Evolutionary conservation across 1,140 invertebrate species (phyloP).

Genomic region (Tetraneura akinire): DNA sequence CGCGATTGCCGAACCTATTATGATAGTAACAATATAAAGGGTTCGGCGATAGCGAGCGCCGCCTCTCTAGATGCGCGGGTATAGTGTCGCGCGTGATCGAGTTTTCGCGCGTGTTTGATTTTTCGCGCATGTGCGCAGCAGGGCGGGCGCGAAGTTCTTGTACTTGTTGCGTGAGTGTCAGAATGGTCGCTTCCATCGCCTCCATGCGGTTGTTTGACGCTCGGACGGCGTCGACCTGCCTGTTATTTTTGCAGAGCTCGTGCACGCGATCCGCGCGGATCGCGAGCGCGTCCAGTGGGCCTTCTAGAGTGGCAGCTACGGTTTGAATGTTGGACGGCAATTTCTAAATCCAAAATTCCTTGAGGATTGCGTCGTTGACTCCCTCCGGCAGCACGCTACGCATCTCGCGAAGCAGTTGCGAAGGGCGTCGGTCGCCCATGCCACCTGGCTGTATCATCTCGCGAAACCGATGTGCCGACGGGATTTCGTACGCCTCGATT

Average conservation of each 20-base stretch:
- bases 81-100: too few relatives aligned
- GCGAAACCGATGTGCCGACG: background rate
- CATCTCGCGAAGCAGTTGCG: background rate
- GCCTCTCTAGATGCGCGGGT: too few relatives aligned
- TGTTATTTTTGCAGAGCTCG: too few relatives aligned
- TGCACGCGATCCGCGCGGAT: background rate
- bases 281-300: background rate
- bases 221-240: background rate
- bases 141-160: too few relatives aligned
- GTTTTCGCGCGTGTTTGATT: too few relatives aligned
- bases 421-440: background rate
- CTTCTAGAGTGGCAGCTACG: background rate
- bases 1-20: too few relatives aligned
- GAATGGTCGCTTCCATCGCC: too few relatives aligned
- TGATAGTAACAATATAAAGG: too few relatives aligned
- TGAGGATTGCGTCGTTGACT: background rate
- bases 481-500: background rate
- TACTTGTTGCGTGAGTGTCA: too few relatives aligned
- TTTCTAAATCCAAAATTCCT: background rate
- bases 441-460: background rate
- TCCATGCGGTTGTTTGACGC: background rate
- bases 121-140: too few relatives aligned
- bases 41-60: too few relatives aligned
- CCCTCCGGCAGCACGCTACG: background rate
- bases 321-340: too few relatives aligned